Base-by-base conservation (phyloP, 2,113 vertebrate genomes). In the Oryzias celebensis region DNA sequence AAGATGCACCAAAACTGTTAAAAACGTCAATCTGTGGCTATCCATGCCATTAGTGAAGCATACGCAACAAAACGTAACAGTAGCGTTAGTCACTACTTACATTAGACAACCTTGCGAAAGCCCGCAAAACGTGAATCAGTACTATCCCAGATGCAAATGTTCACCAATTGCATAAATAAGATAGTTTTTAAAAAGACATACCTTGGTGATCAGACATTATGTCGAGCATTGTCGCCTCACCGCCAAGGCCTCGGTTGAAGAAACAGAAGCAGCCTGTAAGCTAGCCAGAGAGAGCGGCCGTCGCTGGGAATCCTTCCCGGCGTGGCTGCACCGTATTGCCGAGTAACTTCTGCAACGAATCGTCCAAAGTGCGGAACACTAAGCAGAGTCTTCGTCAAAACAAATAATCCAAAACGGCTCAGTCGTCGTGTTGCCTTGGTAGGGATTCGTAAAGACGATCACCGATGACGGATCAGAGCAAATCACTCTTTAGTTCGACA, bases 181-280 rank as follows among this genome's bases (percentile, higher is more conserved):
- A 20, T 46, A 3, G 8, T 28, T 42, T 15, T 1, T 17, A 13
- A 0, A 7, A 0, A 66, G 55, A 82, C 80, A 23, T 88, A 93
- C 92, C 92, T 92, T 93, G 91, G 86, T 93, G 92, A 66, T 93
- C 92, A 49, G 92, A 92, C 92, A 93, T 93, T 90, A 93, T 92
- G 88, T 90, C 91, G 59, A 93, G 90, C 92, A 93, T 93, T 92
- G 91, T 93, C 90, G 86, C 88, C 88, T 86, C 81, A 70, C 62
- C 89, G 77, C 68, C 75, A 66, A 88, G 86, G 87, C 85, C 88
- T 78, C 73, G 81, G 67, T 78, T 58, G 79, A 20, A 58, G 78
- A 79, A 61, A 36, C 62, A 75, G 68, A 81, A 83, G 85, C 84
- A 75, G 84, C 75, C 72, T 77, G 77, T 72, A 71, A 78, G 82